Conservation (phyloP, 2,113 vertebrate species). For the Geococcyx californianus region DNA sequence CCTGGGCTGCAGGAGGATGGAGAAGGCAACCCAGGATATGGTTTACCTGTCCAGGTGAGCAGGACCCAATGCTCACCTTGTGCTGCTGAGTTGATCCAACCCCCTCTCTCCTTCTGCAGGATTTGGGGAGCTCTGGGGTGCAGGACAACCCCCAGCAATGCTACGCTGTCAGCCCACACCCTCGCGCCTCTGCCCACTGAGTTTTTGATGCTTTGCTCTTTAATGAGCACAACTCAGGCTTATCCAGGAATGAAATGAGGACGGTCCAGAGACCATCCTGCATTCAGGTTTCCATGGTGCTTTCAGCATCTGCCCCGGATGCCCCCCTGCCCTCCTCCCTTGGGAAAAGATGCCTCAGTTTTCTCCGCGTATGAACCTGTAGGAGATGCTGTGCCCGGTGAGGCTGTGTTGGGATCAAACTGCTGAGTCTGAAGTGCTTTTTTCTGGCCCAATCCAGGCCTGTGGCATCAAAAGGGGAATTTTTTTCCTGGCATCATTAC, state of each 20-base stretch:
- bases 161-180: not conserved
- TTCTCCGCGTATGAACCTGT: rapidly evolving
- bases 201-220: not conserved
- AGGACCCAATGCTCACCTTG: no score
- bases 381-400: not conserved
- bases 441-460: not conserved
- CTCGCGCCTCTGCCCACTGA: rapidly evolving
- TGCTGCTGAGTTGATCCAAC: no score
- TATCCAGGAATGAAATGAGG: not conserved
- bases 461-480: not conserved
- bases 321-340: rapidly evolving
- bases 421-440: rapidly evolving
- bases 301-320: not conserved
- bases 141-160: not conserved
- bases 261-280: rapidly evolving
- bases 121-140: not conserved
- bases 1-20: not conserved
- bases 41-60: not conserved
- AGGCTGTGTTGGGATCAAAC: not conserved
- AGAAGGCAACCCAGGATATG: not conserved
- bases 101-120: rapidly evolving
- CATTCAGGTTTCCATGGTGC: rapidly evolving
- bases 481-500: not conserved
- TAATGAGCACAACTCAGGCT: not conserved
- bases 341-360: rapidly evolving